Conservation (phyloP, 2,888 invertebrate species). For the Drosophila multiciliata region DNA sequence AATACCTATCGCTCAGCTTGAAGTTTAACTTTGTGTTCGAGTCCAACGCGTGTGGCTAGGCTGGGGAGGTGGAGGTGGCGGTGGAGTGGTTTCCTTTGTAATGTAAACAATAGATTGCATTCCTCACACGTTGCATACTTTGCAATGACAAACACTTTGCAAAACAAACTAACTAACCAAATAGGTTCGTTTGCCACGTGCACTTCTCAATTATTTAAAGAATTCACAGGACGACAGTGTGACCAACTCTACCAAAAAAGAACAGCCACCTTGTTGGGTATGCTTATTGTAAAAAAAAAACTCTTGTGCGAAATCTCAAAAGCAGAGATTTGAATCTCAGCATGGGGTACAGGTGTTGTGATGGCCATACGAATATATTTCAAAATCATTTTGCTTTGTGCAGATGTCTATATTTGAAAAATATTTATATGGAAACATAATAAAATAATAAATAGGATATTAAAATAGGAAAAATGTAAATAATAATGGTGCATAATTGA, state of each 20-base stretch:
- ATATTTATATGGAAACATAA: background rate
- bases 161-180: constrained; percentile 22
- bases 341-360: background rate
- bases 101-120: constrained; percentile 42
- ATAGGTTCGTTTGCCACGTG: constrained; percentile 19
- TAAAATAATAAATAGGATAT: background rate
- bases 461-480: background rate
- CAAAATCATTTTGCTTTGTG: background rate
- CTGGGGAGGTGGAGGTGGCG: background rate
- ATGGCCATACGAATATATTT: background rate
- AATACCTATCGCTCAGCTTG: constrained; percentile 25
- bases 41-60: background rate
- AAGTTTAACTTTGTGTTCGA: constrained; percentile 18
- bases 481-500: background rate
- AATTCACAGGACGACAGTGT: constrained; percentile 1
- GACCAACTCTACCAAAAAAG: background rate
- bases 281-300: constrained; percentile 1
- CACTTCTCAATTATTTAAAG: constrained; percentile 18
- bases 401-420: background rate
- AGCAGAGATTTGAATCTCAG: background rate
- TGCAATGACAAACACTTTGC: constrained; percentile 26
- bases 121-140: constrained; percentile 29
- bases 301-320: background rate
- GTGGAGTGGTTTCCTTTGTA: constrained; percentile 20
- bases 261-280: background rate